Percentiles rank a stretch among this genome's conserved stretches.
Conservation (phyloP, 2,888 invertebrate genomes). For the Dicroscelio sp. region DNA sequence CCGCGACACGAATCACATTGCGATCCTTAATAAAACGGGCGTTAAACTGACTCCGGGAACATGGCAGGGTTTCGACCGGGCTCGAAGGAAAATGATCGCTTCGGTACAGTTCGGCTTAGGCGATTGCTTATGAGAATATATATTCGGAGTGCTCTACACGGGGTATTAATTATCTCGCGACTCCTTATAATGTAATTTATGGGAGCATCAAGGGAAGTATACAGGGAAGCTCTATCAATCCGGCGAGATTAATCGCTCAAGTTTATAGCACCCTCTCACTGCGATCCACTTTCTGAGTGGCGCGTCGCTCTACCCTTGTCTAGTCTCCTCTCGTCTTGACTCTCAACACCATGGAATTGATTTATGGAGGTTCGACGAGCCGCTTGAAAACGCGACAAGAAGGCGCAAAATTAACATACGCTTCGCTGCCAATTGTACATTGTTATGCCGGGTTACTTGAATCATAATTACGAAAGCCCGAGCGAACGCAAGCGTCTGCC, state of each 20-base stretch:
- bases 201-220: constrained; percentile 86
- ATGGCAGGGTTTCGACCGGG: neutral
- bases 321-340: constrained; percentile 82
- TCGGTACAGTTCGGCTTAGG: constrained; percentile 54
- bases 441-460: neutral
- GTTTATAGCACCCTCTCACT: constrained; percentile 88
- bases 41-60: neutral
- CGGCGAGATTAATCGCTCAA: constrained; percentile 90
- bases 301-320: constrained; percentile 85
- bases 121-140: constrained; percentile 75
- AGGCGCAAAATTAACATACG: constrained; percentile 62
- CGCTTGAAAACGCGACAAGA: constrained; percentile 45
- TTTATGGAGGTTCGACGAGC: constrained; percentile 87
- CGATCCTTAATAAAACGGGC: constrained; percentile 4
- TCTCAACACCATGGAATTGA: constrained; percentile 88
- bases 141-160: constrained; percentile 77
- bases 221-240: constrained; percentile 90
- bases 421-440: constrained; percentile 22
- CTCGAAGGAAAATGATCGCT: constrained; percentile 25
- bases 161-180: constrained; percentile 89
- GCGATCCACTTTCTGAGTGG: constrained; percentile 89
- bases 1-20: constrained; percentile 1
- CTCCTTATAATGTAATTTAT: constrained; percentile 91
- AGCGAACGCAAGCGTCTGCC: neutral
- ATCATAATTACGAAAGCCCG: constrained; percentile 26